phyloP scores from a whole-genome alignment of 2,113 vertebrate genomes.

The Strix uralensis region DNA sequence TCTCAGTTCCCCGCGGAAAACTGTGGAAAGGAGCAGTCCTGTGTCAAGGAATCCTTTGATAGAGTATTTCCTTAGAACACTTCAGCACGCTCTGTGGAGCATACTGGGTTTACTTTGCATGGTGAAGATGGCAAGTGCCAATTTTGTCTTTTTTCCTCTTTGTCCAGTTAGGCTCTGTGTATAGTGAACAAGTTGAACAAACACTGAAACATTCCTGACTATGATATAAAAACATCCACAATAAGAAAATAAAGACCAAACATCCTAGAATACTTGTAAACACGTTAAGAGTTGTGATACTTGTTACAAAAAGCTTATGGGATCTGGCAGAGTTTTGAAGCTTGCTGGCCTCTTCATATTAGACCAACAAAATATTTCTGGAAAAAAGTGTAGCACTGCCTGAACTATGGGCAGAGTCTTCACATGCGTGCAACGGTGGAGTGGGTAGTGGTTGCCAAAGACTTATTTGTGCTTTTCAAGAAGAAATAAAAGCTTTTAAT shows the following conservation, averaged over 20 bases:
- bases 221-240: not conserved
- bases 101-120: not conserved
- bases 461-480: not conserved
- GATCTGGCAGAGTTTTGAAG: not conserved
- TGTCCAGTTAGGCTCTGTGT: not conserved
- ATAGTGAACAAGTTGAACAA: not conserved
- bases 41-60: not conserved
- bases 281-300: not conserved
- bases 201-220: not conserved
- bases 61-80: not conserved
- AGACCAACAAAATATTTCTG: not conserved
- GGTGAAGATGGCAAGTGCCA: not conserved
- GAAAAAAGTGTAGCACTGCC: not conserved
- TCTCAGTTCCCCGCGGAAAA: not conserved
- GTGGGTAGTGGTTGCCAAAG: not conserved
- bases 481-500: not conserved
- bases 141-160: not conserved
- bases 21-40: not conserved
- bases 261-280: not conserved
- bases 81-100: accelerated
- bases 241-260: not conserved
- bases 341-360: not conserved
- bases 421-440: not conserved
- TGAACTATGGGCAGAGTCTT: not conserved
- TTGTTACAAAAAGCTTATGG: not conserved